Conservation (phyloP, 2,113 vertebrate species). For the Micronisus gabar region DNA sequence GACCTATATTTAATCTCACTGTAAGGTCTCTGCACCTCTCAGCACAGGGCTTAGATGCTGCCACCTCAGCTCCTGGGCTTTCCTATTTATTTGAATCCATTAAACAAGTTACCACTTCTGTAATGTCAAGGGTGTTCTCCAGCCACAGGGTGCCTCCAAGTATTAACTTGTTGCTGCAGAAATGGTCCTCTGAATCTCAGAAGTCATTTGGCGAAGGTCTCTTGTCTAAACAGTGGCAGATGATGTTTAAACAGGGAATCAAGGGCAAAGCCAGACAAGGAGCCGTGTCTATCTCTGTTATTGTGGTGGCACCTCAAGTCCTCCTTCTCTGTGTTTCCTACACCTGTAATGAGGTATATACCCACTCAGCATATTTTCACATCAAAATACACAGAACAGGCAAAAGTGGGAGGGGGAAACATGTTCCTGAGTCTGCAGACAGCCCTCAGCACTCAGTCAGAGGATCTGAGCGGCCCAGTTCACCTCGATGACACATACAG, state of each 20-base stretch:
- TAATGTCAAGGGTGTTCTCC: not conserved
- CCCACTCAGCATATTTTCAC: not conserved
- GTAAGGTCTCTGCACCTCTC: not conserved
- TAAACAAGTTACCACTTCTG: not conserved
- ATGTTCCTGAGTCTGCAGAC: not conserved
- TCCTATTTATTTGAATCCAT: not conserved
- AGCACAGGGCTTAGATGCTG: not conserved
- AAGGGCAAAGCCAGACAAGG: not conserved
- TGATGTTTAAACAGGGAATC: not conserved
- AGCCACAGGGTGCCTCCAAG: not conserved
- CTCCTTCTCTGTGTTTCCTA: not conserved
- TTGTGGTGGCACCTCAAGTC: not conserved
- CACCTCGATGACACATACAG: not conserved
- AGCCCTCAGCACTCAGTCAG: not conserved
- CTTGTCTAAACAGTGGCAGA: not conserved
- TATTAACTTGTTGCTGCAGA: not conserved
- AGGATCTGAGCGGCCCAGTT: not conserved
- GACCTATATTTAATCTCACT: not conserved
- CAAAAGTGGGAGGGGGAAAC: not conserved
- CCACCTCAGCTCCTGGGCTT: not conserved
- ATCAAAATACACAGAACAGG: not conserved
- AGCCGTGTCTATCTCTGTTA: not conserved
- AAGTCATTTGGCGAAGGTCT: not conserved
- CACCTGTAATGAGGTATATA: not conserved
- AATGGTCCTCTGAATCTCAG: not conserved